Conservation (phyloP, 2,888 invertebrate species). For the Nebria salina region DNA sequence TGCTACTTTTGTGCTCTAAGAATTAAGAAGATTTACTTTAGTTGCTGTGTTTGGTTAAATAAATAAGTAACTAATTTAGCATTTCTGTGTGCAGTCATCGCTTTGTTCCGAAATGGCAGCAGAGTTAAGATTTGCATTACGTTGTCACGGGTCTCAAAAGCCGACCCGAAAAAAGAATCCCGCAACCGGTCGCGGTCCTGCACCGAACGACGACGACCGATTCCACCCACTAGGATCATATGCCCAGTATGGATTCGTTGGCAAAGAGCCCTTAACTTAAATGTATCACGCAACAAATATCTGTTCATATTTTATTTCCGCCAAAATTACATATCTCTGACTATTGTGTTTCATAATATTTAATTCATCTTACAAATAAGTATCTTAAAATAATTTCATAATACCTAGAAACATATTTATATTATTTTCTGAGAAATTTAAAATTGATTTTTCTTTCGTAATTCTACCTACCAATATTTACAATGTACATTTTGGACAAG, state of each 20-base stretch:
- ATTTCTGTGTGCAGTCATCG: conserved; percentile 67
- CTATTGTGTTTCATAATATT: not conserved
- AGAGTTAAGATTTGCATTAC: conserved; percentile 75
- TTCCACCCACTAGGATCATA: conserved; percentile 68
- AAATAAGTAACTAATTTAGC: conserved; percentile 24
- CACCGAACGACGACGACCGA: conserved; percentile 57
- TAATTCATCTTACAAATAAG: not conserved
- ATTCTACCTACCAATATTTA: too few species aligned
- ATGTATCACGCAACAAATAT: conserved; percentile 28
- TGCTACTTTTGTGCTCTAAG: too few species aligned
- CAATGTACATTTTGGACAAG: too few species aligned
- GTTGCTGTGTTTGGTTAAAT: not conserved
- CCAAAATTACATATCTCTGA: not conserved
- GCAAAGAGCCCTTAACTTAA: conserved; percentile 62
- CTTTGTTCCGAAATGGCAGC: conserved; percentile 79
- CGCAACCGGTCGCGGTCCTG: conserved; percentile 52
- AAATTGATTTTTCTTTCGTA: too few species aligned
- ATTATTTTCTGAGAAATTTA: too few species aligned
- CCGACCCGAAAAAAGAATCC: conserved; percentile 60
- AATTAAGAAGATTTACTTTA: too few species aligned
- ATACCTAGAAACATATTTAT: too few species aligned
- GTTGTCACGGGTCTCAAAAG: conserved; percentile 71
- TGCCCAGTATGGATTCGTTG: conserved; percentile 71
- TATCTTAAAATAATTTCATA: too few species aligned
- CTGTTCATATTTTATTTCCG: not conserved